phyloP scores from a whole-genome alignment of 2,888 invertebrate genomes.

The Hirudinaria manillensis region DNA sequence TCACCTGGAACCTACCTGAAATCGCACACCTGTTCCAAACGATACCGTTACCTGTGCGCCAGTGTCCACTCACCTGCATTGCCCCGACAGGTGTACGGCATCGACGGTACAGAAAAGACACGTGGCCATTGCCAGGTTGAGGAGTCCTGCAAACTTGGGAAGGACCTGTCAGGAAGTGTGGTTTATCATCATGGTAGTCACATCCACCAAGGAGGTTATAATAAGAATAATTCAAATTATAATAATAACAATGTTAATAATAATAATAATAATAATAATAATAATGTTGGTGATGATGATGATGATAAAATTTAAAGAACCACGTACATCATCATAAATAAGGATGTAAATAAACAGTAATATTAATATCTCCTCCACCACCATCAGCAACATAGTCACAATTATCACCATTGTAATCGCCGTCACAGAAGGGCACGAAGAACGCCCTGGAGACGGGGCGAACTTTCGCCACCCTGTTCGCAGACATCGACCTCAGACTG shows the following conservation, averaged over 20 bases:
- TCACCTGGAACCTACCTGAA: too few relatives aligned
- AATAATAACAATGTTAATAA: too few relatives aligned
- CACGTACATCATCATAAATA: too few relatives aligned
- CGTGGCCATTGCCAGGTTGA: slow-evolving; percentile 60
- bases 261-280: too few relatives aligned
- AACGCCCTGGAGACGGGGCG: slow-evolving; percentile 61
- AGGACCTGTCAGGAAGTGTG: slow-evolving; percentile 61
- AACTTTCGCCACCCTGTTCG: slow-evolving; percentile 61
- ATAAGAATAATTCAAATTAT: background rate
- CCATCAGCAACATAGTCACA: background rate
- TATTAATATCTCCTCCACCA: background rate
- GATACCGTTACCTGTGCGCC: too few relatives aligned
- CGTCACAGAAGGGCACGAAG: slow-evolving; percentile 61
- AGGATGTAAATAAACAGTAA: too few relatives aligned
- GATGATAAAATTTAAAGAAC: too few relatives aligned
- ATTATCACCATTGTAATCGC: background rate
- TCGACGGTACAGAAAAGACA: slow-evolving; percentile 57
- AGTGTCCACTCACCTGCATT: too few relatives aligned
- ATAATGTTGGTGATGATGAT: too few relatives aligned
- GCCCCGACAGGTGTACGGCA: slow-evolving; percentile 47
- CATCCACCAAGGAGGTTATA: slow-evolving; percentile 57
- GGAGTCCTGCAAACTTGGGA: slow-evolving; percentile 61
- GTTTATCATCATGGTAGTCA: slow-evolving; percentile 60
- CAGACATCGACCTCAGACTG: slow-evolving; percentile 61
- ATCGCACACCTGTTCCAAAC: too few relatives aligned